Percentiles rank a stretch among this genome's conserved stretches.
These are phyloP conservation scores for Parnassius orleans DNA, from an alignment of 2,888 invertebrate genomes.

Conservation along the genomic window DNA sequence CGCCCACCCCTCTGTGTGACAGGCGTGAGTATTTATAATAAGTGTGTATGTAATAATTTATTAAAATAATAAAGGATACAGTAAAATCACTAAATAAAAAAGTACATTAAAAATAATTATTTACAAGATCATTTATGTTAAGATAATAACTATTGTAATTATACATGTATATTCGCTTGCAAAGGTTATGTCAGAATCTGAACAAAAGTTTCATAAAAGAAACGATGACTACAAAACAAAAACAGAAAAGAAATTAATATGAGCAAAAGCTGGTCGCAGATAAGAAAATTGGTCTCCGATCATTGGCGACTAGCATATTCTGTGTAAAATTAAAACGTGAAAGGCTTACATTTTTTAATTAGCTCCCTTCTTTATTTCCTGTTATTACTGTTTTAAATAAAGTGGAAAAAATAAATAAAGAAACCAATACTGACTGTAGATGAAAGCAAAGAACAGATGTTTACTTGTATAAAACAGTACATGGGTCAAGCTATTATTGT, in stretches of 20 bases:
- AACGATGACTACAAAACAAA: background rate
- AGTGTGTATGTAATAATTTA: no score
- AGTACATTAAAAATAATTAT: no score
- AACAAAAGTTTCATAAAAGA: background rate
- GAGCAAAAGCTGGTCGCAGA: slow-evolving; percentile 8
- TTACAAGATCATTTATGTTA: no score
- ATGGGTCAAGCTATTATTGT: slow-evolving; percentile 25
- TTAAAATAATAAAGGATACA: no score
- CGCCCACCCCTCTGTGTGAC: no score
- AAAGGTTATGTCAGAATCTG: no score
- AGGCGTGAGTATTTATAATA: no score
- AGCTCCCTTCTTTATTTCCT: slow-evolving; percentile 23
- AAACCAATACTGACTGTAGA: slow-evolving; percentile 22
- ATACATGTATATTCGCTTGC: no score
- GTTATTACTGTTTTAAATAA: slow-evolving; percentile 23
- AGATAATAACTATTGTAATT: no score
- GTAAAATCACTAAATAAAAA: no score
- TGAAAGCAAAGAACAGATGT: slow-evolving; percentile 17
- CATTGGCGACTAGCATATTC: slow-evolving; percentile 21
- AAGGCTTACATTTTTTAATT: slow-evolving; percentile 27
- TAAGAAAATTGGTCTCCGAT: slow-evolving; percentile 21
- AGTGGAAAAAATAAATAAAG: slow-evolving; percentile 23
- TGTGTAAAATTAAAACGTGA: slow-evolving; percentile 20
- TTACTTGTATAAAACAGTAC: slow-evolving; percentile 23
- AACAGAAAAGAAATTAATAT: background rate